phyloP scores from a whole-genome alignment of 2,797 vertebrate species.

The Tinamus major region DNA sequence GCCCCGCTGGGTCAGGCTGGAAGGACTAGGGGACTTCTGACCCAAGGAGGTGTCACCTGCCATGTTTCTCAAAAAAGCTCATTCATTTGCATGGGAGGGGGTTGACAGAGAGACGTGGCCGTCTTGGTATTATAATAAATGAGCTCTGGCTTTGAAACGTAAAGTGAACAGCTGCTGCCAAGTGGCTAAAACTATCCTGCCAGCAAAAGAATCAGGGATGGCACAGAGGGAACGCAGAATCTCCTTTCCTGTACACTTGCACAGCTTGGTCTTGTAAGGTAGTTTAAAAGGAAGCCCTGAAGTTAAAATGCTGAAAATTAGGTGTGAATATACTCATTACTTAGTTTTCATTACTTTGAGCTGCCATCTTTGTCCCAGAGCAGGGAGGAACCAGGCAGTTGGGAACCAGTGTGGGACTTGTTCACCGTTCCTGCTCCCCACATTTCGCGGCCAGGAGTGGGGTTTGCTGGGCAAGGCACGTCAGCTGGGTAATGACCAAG shows the following conservation, averaged over 20 bases:
- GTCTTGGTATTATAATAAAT: background rate
- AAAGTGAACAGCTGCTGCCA: background rate
- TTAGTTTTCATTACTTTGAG: background rate
- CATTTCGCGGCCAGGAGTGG: background rate
- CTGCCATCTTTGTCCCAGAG: background rate
- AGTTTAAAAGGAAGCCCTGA: background rate
- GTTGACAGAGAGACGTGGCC: background rate
- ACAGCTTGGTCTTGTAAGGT: background rate
- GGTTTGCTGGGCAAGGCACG: background rate
- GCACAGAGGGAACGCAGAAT: background rate
- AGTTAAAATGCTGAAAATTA: background rate
- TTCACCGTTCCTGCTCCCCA: background rate
- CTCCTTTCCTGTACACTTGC: background rate
- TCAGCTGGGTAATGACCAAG: background rate
- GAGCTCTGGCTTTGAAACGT: constrained; percentile 28
- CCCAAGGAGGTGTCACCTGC: background rate
- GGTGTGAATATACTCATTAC: background rate
- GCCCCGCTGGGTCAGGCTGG: background rate
- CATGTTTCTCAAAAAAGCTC: background rate
- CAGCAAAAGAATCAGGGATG: background rate
- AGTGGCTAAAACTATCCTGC: background rate
- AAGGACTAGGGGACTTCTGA: background rate
- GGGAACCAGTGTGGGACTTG: background rate
- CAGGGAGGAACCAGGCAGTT: background rate
- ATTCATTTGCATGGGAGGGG: background rate